Evolutionary conservation across 2,888 invertebrate species (phyloP), one percentile per base, ranked within the genome.

Genomic region (Noctua fimbriata): DNA sequence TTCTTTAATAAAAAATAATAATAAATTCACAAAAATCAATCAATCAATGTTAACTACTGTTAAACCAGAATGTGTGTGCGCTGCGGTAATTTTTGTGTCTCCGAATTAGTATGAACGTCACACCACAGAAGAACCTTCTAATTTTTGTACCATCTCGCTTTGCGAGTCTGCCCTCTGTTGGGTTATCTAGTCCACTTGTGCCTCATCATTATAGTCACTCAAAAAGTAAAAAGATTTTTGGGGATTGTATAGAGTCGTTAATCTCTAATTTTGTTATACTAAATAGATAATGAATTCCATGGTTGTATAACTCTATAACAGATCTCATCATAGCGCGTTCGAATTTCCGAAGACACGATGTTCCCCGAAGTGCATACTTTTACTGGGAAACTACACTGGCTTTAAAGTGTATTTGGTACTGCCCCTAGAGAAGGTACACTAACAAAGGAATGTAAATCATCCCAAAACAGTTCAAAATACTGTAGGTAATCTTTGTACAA

Each of bases 401-500:
- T 14, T 14, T 55, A 3, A 52, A 52, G n/a, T n/a, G 14, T 47
- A n/a, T 58, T 58, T n/a, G 12, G 28, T 58, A 14, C 14, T 58
- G 12, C 18, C n/a, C 28, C 10, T 9, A 67, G 7, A 67, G 14
- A 55, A 36, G 44, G 21, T 36, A 32, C 10, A 65, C 18, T 1
- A 7, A 63, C 21, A 55, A 24, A 65, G 47, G 10, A 73, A 77
- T n/a, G 49, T 65, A 77, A 75, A 75, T 69, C 70, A 79, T 67
- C 41, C 71, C 32, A 72, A 44, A 63, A 69, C 36, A 24, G 44
- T 49, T 32, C 18, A 74, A 79, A 80, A 79, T 47, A 69, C 24
- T 1, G 52, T 87, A n/a, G n/a, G n/a, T n/a, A 83, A 84, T 87
- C 79, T 63, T 69, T 82, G 12, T 76, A 82, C 79, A 85, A 87